Base-by-base conservation (phyloP, 1,140 invertebrate genomes). In the Aphaenogaster floridana region DNA sequence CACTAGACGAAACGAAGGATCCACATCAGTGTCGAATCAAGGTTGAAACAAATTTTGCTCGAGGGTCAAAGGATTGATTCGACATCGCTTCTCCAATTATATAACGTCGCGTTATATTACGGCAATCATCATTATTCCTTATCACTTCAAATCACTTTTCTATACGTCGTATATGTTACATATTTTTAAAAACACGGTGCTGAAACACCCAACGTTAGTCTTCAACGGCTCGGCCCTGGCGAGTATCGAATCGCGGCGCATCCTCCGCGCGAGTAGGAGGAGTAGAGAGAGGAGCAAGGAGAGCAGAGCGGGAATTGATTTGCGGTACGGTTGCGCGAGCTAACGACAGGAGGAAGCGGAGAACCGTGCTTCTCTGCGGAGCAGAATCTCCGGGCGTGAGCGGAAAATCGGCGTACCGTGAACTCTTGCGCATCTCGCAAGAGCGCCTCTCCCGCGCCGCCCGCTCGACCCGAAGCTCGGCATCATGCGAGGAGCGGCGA, bases 321-420 rank as follows among this genome's bases (percentile, higher is more conserved):
- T 39, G 80, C 80, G 80, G 79, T 81, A 81, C 79, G 64, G 80
- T 84, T 84, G 80, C 80, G 80, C 80, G 69, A 84, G 54, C 54
- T 76, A 86, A 86, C 72, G 83, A 86, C 61, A 61, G 48, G 76
- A 88, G 84, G 74, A 74, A 88, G 76, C 54, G 84, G 66, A n/a
- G 77, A 64, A 79, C 45, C 48, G 45, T 66, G 77, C 39, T 48
- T 21, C n/a, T 48, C 48, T 28, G 39, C 48, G 57, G 54, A 76
- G 69, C 78, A 81, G 69, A 87, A 76, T 87, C 89, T 80, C 72
- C 48, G 76, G 78, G n/a, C 78, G 88, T 87, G 85, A 91, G 86
- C 92, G 89, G 93, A 93, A 84, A 93, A 79, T 91, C 89, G 88
- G 63, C 86, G 89, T 91, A 91, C 85, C 92, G 92, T 92, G 92